A percentile compares a stretch with the other conserved stretches of the same genome.
Conservation (phyloP, 2,888 invertebrate species). For the Trilocha varians region DNA sequence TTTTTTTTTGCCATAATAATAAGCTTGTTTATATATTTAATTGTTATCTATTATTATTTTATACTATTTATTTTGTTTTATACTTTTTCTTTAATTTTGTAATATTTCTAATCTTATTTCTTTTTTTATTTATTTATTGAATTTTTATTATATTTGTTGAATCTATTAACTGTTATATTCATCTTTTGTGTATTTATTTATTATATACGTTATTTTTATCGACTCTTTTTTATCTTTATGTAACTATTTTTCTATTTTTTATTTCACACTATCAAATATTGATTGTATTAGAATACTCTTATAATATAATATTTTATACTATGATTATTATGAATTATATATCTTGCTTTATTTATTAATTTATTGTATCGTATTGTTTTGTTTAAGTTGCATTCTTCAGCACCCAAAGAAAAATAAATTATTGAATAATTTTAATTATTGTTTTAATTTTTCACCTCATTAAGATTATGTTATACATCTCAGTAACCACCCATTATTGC, state of each 20-base stretch:
- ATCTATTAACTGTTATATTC: neutral
- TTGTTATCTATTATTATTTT: constrained; percentile 2
- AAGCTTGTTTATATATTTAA: constrained; percentile 2
- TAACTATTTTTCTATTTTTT: too few relatives aligned
- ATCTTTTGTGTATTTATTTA: constrained; percentile 3
- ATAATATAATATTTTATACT: neutral
- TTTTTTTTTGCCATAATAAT: neutral
- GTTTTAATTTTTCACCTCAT: too few relatives aligned
- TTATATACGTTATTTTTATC: constrained; percentile 1
- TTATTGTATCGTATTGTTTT: neutral
- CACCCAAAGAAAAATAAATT: constrained; percentile 23
- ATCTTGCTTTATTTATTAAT: constrained; percentile 1
- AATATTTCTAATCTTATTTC: constrained; percentile 2
- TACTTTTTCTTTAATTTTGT: constrained; percentile 1
- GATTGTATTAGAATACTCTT: too few relatives aligned
- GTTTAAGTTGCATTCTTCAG: constrained; percentile 9
- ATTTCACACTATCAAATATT: too few relatives aligned
- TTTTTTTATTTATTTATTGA: constrained; percentile 1
- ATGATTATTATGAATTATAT: constrained; percentile 2
- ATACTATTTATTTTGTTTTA: constrained; percentile 6
- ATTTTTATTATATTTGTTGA: constrained; percentile 1
- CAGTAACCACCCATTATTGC: too few relatives aligned
- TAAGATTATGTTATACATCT: too few relatives aligned
- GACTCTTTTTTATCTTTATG: too few relatives aligned
- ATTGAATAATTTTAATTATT: neutral